These are phyloP conservation scores for Nomada ferruginata DNA, from an alignment of 2,888 invertebrate species.

Conservation along the genomic window DNA sequence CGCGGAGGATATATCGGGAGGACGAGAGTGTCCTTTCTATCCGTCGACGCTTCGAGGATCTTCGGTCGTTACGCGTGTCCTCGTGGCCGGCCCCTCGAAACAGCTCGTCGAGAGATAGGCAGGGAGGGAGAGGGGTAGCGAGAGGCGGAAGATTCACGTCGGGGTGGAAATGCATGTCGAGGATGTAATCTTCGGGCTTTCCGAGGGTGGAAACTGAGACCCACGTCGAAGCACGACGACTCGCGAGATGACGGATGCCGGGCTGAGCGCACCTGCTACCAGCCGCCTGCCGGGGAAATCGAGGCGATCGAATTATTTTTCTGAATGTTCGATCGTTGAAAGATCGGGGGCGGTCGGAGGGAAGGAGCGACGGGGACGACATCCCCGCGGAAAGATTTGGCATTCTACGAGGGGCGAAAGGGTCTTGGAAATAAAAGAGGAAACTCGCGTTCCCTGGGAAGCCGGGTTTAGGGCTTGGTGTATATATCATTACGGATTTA, in stretches of 20 bases:
- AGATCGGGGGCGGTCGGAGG: slow-evolving; percentile 23
- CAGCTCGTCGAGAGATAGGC: slow-evolving; percentile 25
- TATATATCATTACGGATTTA: slow-evolving; percentile 45
- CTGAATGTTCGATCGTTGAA: slow-evolving; percentile 42
- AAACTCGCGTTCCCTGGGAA: slow-evolving; percentile 15
- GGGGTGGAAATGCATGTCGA: slow-evolving; percentile 46
- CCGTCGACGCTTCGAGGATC: slow-evolving; percentile 23
- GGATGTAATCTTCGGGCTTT: slow-evolving; percentile 59
- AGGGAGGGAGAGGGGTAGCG: too few relatives aligned
- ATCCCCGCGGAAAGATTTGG: slow-evolving; percentile 18
- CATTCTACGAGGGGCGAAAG: slow-evolving; percentile 26
- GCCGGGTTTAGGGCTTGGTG: slow-evolving; percentile 6
- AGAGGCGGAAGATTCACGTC: too few relatives aligned
- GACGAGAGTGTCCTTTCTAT: slow-evolving; percentile 36
- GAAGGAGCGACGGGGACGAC: neutral
- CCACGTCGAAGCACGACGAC: slow-evolving; percentile 56
- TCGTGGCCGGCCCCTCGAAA: slow-evolving; percentile 27
- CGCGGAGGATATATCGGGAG: slow-evolving; percentile 50
- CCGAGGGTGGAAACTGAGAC: slow-evolving; percentile 59
- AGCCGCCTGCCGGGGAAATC: slow-evolving; percentile 39
- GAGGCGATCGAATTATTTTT: slow-evolving; percentile 59
- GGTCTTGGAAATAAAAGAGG: slow-evolving; percentile 15
- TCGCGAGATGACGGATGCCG: slow-evolving; percentile 64
- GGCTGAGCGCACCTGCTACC: slow-evolving; percentile 59
- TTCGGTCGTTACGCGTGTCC: slow-evolving; percentile 51